A percentile compares a stretch with the other conserved stretches of the same genome.
phyloP scores from a whole-genome alignment of 2,113 vertebrate genomes.

The Cyprinus carpio region DNA sequence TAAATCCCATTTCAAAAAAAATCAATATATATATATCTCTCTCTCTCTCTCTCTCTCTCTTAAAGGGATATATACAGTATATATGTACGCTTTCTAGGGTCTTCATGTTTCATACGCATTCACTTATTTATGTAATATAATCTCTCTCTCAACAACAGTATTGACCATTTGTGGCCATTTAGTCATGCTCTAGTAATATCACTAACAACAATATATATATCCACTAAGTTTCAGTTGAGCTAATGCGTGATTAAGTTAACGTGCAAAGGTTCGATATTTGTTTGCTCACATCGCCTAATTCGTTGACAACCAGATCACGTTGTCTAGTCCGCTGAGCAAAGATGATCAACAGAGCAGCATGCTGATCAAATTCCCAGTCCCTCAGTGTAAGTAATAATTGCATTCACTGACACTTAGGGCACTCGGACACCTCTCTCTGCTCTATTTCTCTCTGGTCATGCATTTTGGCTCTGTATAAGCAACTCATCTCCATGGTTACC shows the following conservation, averaged over 20 bases:
- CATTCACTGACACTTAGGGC: constrained; percentile 27
- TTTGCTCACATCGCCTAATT: background rate
- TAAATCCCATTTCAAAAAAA: no score
- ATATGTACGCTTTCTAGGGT: no score
- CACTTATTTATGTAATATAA: background rate
- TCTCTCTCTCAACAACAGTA: background rate
- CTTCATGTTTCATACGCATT: no score
- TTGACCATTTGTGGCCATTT: background rate
- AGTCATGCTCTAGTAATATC: background rate
- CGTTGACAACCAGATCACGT: constrained; percentile 57
- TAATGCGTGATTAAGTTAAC: background rate
- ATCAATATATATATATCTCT: no score
- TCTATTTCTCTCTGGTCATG: constrained; percentile 9
- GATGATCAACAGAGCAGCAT: constrained; percentile 61
- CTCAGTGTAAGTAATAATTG: constrained; percentile 62
- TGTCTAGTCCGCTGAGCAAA: constrained; percentile 57
- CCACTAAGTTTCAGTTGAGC: background rate
- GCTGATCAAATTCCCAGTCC: constrained; percentile 61
- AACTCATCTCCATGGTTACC: constrained; percentile 41
- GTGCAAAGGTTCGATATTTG: background rate
- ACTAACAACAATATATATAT: no score
- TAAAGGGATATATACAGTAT: no score
- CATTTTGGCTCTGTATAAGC: background rate
- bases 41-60: no score
- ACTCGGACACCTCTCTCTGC: no score